Percentiles rank a stretch among this genome's conserved stretches.
Evolutionary conservation across 1,140 invertebrate species (phyloP).

Genomic region (Pseudachorutes palmiensis): DNA sequence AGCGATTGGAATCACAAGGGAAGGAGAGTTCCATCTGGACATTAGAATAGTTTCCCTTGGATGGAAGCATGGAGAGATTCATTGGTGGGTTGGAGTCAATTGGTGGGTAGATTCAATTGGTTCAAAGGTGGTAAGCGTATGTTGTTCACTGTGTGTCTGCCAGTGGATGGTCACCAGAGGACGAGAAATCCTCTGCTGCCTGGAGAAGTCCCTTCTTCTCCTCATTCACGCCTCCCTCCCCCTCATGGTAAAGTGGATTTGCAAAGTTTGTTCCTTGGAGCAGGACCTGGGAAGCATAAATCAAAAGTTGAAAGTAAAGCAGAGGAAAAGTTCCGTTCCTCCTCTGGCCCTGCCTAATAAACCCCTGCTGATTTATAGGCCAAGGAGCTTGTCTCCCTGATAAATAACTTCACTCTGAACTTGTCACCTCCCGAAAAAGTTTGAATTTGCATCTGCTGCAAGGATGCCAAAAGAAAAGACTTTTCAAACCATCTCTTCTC

Average conservation of each 20-base stretch:
- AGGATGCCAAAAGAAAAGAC: no score
- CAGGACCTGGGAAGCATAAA: slow-evolving; percentile 38
- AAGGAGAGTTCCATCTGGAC: no score
- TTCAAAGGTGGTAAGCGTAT: no score
- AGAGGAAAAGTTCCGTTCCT: slow-evolving; percentile 9
- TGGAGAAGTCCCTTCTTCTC: slow-evolving; percentile 53
- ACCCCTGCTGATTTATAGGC: neutral
- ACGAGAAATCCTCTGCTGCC: slow-evolving; percentile 36
- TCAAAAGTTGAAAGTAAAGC: slow-evolving; percentile 31
- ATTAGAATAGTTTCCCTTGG: no score
- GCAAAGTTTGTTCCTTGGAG: slow-evolving; percentile 61
- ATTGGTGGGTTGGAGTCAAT: no score
- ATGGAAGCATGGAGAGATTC: no score
- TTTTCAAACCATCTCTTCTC: neutral
- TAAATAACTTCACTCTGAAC: slow-evolving; percentile 1
- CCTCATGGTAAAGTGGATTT: slow-evolving; percentile 70
- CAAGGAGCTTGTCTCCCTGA: neutral
- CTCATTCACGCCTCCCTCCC: slow-evolving; percentile 44
- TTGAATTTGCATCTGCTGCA: neutral
- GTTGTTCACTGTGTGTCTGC: slow-evolving; percentile 34
- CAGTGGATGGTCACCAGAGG: slow-evolving; percentile 36
- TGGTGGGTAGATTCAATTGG: no score
- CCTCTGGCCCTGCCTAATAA: slow-evolving; percentile 2
- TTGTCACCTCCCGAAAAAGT: neutral
- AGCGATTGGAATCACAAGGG: no score